A percentile compares a stretch with the other conserved stretches of the same genome.
These are phyloP conservation scores for Zosterops hypoxanthus DNA, from an alignment of 2,113 vertebrate species.

Conservation along the genomic window DNA sequence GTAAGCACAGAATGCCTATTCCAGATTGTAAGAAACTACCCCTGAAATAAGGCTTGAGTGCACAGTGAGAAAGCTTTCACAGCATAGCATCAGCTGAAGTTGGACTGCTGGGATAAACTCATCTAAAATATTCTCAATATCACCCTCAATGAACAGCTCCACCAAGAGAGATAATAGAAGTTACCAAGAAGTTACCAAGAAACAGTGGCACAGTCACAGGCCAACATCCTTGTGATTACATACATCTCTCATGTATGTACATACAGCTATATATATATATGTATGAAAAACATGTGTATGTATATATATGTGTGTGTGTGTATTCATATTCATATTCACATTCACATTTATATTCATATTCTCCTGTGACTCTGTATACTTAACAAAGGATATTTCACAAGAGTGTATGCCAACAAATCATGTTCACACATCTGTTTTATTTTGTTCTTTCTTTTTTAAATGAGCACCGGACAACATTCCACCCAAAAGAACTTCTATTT, in stretches of 20 bases:
- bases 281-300: neutral
- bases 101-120: neutral
- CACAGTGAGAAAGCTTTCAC: neutral
- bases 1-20: neutral
- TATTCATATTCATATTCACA: neutral
- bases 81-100: neutral
- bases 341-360: neutral
- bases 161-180: neutral
- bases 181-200: neutral
- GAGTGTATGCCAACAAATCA: neutral
- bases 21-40: neutral
- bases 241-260: neutral
- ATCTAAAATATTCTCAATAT: neutral
- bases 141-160: neutral
- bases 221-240: accelerated
- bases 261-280: neutral
- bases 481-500: neutral
- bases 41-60: neutral
- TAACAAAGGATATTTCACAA: neutral
- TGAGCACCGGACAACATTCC: neutral
- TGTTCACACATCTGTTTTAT: neutral
- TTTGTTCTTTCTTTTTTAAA: neutral
- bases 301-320: neutral
- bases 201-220: neutral
- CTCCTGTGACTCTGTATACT: neutral